Evolutionary conservation across 2,113 vertebrate genomes (phyloP), one percentile per base, ranked within the genome.

Genomic region (Tangachromis dhanisi): DNA sequence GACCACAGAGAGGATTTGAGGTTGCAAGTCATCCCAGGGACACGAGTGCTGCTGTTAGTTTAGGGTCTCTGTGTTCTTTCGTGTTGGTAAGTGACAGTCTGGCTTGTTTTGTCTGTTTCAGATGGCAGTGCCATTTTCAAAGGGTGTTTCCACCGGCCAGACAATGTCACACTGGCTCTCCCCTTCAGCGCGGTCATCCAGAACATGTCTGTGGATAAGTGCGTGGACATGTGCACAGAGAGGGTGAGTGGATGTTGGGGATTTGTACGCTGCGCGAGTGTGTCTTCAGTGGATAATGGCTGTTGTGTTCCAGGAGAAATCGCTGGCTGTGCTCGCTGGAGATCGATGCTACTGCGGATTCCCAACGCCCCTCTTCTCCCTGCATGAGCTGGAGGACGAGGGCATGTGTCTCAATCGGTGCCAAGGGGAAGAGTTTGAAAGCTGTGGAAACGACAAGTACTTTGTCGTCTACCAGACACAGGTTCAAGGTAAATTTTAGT

Each of bases 381-480:
- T 99, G 33, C 99, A 98, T 0, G 98, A 99, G 90, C 95, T 93
- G 0, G 98, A 99, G 90, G 97, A 98, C 0, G 98, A 99, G 91
- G 97, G 97, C 83, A 96, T 98, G 93, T 99, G 99, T 7, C 96
- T 97, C 6, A 96, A 97, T 83, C 97, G 93, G 84, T 99, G 99
- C 38, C 90, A 94, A 0, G 98, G 97, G 0, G 98, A 98, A 91
- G 98, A 99, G 89, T 98, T 98, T 0, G 98, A 99, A 95, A 99
- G 96, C 97, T 99, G 99, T 0, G 98, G 98, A 87, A 98, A 97
- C 0, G 71, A 96, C 0, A 94, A 98, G 2, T 98, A 97, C 94
- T 98, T 98, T 94, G 96, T 99, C 0, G 97, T 98, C 73, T 99
- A 99, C 96, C 99, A 99, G 96, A 99, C 98, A 0, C 99, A 99